These are phyloP conservation scores for Antrozous pallidus DNA, from an alignment of 2,797 vertebrate species.

Conservation along the genomic window DNA sequence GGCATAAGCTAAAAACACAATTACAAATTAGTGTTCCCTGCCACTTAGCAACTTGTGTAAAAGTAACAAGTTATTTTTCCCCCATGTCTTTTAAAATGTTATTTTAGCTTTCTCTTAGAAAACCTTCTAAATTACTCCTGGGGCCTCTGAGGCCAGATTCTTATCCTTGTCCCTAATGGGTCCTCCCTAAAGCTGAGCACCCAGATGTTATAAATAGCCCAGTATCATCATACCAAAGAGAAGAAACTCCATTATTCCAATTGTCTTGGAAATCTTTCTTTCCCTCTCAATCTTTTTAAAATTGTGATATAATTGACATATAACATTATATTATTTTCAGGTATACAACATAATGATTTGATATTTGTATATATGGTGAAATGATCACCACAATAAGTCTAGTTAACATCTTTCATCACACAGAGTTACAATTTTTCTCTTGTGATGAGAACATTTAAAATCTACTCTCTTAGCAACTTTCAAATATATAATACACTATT, in stretches of 20 bases:
- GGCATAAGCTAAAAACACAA: not conserved
- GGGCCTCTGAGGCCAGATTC: constrained; percentile 19
- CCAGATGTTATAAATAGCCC: not conserved
- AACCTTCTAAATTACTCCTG: constrained; percentile 15
- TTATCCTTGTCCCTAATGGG: not conserved
- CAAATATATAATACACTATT: not conserved
- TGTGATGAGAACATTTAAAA: not conserved
- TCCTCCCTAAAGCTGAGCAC: not conserved
- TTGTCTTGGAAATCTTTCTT: not conserved
- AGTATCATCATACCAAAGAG: not conserved
- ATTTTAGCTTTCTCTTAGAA: constrained; percentile 39
- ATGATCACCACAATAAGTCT: not conserved
- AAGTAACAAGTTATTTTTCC: not conserved
- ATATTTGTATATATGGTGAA: not conserved
- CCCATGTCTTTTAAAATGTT: constrained; percentile 18
- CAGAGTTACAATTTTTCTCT: not conserved
- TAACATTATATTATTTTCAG: not conserved
- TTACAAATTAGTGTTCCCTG: not conserved
- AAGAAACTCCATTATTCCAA: not conserved
- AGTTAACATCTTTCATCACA: not conserved
- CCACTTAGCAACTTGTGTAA: not conserved
- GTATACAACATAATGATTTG: not conserved
- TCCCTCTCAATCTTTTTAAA: not conserved
- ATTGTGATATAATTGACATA: not conserved
- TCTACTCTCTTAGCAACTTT: not conserved